These are phyloP conservation scores for Petrocephalus microphthalmus DNA, from an alignment of 2,113 vertebrate genomes.

Conservation along the genomic window DNA sequence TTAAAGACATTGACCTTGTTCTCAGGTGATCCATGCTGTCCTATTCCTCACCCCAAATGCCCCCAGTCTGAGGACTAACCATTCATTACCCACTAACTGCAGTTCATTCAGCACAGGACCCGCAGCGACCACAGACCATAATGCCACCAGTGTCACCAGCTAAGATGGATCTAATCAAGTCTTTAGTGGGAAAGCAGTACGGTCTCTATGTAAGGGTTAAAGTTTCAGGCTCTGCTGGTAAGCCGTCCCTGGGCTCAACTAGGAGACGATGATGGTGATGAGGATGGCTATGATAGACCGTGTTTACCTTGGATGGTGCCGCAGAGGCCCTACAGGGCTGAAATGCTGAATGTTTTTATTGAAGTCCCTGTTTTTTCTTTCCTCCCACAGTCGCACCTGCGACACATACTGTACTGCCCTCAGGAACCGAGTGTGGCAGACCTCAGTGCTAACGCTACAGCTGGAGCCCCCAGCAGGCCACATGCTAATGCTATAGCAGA, in stretches of 20 bases:
- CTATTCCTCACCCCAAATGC: neutral
- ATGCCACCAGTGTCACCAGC: neutral
- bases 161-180: too few species aligned
- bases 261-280: neutral
- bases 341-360: neutral
- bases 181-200: too few species aligned
- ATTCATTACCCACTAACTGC: neutral
- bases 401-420: neutral
- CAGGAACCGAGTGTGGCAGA: neutral
- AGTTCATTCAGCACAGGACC: neutral
- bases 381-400: neutral
- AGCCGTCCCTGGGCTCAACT: neutral
- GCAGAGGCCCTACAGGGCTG: neutral
- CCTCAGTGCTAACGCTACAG: neutral
- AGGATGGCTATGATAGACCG: neutral
- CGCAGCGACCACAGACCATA: neutral
- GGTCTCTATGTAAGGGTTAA: neutral
- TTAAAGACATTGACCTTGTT: constrained; percentile 2
- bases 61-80: neutral
- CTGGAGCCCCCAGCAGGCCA: neutral
- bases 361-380: neutral
- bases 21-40: neutral
- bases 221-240: neutral
- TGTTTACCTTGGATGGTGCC: neutral
- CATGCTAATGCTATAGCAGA: neutral